Evolutionary conservation across 2,888 invertebrate species (phyloP).

Genomic region (Hirudinaria manillensis): DNA sequence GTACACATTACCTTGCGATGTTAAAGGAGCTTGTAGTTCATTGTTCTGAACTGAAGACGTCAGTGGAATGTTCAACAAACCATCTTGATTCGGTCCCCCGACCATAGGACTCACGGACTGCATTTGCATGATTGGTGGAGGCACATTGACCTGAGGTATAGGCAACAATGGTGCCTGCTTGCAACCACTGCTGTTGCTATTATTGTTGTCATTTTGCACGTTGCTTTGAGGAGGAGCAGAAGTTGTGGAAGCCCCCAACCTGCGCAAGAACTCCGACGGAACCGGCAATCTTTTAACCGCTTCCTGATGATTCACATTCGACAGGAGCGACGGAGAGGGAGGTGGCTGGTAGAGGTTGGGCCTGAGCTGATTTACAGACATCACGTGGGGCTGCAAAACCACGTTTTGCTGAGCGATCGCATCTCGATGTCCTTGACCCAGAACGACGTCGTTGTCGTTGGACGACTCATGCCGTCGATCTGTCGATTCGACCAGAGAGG

Average conservation of each 20-base stretch:
- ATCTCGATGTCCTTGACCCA: background rate
- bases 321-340: background rate
- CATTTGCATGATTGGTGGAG: background rate
- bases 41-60: no score
- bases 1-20: background rate
- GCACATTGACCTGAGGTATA: background rate
- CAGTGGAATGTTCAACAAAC: no score
- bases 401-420: background rate
- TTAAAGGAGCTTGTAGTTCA: no score
- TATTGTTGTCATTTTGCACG: background rate
- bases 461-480: background rate
- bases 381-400: background rate
- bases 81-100: no score
- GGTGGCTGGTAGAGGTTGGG: background rate
- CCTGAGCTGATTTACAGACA: slow-evolving; percentile 1
- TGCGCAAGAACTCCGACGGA: slow-evolving; percentile 5
- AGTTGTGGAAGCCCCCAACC: background rate
- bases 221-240: background rate
- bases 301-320: background rate
- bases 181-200: background rate
- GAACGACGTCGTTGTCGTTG: background rate
- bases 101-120: background rate
- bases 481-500: no score
- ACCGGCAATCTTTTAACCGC: background rate
- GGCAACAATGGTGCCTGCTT: background rate